A percentile compares a stretch with the other conserved stretches of the same genome.
Evolutionary conservation across 2,888 invertebrate species (phyloP).

Genomic region (Sesia bembeciformis): DNA sequence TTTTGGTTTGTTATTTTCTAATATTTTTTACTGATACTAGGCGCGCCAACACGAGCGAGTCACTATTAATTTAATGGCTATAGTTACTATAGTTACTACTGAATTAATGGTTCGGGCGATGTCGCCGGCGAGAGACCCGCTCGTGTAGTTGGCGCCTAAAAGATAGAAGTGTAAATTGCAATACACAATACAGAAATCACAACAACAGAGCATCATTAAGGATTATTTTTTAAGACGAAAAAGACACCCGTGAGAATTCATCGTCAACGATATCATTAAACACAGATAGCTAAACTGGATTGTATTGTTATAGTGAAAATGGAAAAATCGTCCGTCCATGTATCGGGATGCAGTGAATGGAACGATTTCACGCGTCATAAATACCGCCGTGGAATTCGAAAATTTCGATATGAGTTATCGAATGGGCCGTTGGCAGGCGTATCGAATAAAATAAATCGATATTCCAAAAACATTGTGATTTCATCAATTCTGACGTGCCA

Average conservation of each 20-base stretch:
- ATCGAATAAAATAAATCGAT: conserved; percentile 70
- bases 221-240: neutral
- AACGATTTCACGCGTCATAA: conserved; percentile 71
- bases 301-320: conserved; percentile 63
- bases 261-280: conserved; percentile 47
- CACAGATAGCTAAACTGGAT: conserved; percentile 42
- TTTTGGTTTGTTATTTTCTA: too few relatives aligned
- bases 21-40: too few relatives aligned
- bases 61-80: too few relatives aligned
- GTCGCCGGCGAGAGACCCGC: too few relatives aligned
- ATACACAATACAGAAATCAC: too few relatives aligned
- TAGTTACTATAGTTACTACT: too few relatives aligned
- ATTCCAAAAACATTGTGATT: conserved; percentile 55
- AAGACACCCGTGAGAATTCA: conserved; percentile 37
- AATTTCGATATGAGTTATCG: conserved; percentile 46
- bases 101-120: too few relatives aligned
- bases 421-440: conserved; percentile 51
- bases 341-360: conserved; percentile 48
- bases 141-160: neutral
- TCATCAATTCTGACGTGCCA: conserved; percentile 44
- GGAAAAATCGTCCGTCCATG: conserved; percentile 54
- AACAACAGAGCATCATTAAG: neutral
- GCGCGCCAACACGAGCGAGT: too few relatives aligned
- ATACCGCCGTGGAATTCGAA: conserved; percentile 47
- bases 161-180: neutral